Evolutionary conservation across 2,113 vertebrate genomes (phyloP).

Genomic region (Pica pica): DNA sequence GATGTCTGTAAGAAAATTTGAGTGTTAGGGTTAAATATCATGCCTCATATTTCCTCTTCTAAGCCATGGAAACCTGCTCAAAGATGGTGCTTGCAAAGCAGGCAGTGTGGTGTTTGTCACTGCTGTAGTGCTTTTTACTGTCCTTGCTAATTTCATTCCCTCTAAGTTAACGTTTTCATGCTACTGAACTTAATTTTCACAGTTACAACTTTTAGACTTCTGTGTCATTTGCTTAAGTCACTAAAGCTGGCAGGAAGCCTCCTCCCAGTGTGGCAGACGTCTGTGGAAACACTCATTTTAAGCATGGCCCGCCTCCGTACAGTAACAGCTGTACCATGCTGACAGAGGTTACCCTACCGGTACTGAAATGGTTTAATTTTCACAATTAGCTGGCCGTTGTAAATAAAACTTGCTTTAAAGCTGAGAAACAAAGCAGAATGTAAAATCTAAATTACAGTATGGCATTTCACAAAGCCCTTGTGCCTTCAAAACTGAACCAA

Average conservation of each 20-base stretch:
- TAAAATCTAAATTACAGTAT: background rate
- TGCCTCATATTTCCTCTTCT: background rate
- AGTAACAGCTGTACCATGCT: background rate
- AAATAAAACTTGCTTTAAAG: background rate
- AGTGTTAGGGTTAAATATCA: background rate
- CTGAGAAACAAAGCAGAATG: background rate
- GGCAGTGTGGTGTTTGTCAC: background rate
- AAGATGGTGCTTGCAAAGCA: background rate
- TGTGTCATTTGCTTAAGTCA: background rate
- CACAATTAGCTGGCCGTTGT: background rate
- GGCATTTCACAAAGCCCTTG: background rate
- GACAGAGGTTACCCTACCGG: background rate
- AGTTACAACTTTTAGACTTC: background rate
- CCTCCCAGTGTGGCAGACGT: background rate
- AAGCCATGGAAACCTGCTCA: background rate
- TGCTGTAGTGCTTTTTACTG: background rate
- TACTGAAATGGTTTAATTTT: background rate
- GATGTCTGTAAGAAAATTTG: background rate
- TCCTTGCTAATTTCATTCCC: background rate
- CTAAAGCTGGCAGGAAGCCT: background rate
- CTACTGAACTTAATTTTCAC: background rate
- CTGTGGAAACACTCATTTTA: background rate
- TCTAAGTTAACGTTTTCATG: background rate
- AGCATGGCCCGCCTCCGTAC: fast-evolving
- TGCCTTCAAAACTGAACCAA: background rate